Conservation (phyloP, 2,113 vertebrate species). For the Mormyrus iriodes region DNA sequence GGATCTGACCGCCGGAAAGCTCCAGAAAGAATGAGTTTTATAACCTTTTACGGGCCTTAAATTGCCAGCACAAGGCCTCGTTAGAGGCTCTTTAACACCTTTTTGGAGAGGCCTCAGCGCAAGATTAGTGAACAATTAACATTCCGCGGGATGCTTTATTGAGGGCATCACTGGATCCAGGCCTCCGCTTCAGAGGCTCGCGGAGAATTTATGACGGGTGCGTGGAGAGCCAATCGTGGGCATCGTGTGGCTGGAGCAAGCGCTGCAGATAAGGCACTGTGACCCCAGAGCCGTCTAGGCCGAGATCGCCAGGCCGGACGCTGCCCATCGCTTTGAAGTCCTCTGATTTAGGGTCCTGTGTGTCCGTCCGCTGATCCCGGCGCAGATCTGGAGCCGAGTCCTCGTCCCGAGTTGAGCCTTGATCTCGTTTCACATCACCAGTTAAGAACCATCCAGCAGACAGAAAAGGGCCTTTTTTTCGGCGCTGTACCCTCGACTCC, state of each 20-base stretch:
- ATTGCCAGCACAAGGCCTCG: neutral
- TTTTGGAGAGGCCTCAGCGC: conserved; percentile 7
- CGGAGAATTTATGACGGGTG: conserved; percentile 37
- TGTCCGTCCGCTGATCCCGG: conserved; percentile 34
- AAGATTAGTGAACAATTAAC: conserved; percentile 39
- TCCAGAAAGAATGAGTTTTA: neutral
- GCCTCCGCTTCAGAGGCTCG: conserved; percentile 25
- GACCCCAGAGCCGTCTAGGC: conserved; percentile 30
- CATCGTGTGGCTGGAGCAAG: conserved; percentile 30
- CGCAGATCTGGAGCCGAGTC: conserved; percentile 23
- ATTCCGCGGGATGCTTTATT: conserved; percentile 36
- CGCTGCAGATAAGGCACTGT: conserved; percentile 35
- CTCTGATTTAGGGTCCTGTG: conserved; percentile 44
- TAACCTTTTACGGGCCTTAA: conserved; percentile 16
- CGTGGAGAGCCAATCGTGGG: conserved; percentile 29
- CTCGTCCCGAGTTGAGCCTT: conserved; percentile 29
- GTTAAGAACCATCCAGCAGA: neutral
- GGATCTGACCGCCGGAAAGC: neutral
- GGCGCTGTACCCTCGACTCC: no score
- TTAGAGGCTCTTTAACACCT: conserved; percentile 31
- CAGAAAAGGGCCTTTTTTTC: neutral
- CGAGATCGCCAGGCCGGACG: conserved; percentile 9
- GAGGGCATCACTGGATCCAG: conserved; percentile 17
- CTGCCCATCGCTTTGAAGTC: conserved; percentile 41
- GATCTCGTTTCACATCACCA: conserved; percentile 26